phyloP scores from a whole-genome alignment of 2,888 invertebrate species.

The Agrochola lychnidis region DNA sequence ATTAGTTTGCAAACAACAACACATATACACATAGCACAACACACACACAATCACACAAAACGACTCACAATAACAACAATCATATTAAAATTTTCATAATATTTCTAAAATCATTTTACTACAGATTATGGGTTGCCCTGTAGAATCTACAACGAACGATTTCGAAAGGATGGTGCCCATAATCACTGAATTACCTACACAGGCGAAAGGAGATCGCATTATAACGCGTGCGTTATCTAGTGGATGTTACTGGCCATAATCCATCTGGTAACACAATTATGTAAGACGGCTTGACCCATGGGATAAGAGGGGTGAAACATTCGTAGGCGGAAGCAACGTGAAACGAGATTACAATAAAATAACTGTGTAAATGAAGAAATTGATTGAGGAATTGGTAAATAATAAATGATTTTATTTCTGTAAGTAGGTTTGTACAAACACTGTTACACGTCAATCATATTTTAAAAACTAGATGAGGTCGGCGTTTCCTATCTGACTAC shows the following conservation, averaged over 20 bases:
- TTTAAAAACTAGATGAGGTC: too few relatives aligned
- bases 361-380: neutral
- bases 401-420: too few relatives aligned
- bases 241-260: conserved; percentile 28
- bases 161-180: conserved; percentile 5
- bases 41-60: too few relatives aligned
- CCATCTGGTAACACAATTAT: conserved; percentile 45
- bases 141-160: neutral
- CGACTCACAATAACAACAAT: too few relatives aligned
- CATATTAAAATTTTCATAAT: neutral
- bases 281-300: conserved; percentile 25
- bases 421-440: too few relatives aligned
- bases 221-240: conserved; percentile 25
- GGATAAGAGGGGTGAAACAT: conserved; percentile 36
- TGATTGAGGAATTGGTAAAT: neutral
- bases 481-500: too few relatives aligned
- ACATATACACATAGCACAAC: too few relatives aligned
- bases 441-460: too few relatives aligned
- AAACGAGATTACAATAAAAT: conserved; percentile 15
- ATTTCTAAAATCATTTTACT: neutral
- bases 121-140: neutral
- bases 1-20: neutral
- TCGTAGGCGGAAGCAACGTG: neutral
- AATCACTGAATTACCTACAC: conserved; percentile 9
- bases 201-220: conserved; percentile 32